A percentile compares a stretch with the other conserved stretches of the same genome.
Conservation (phyloP, 2,797 vertebrate species). For the Chrysocyon brachyurus region DNA sequence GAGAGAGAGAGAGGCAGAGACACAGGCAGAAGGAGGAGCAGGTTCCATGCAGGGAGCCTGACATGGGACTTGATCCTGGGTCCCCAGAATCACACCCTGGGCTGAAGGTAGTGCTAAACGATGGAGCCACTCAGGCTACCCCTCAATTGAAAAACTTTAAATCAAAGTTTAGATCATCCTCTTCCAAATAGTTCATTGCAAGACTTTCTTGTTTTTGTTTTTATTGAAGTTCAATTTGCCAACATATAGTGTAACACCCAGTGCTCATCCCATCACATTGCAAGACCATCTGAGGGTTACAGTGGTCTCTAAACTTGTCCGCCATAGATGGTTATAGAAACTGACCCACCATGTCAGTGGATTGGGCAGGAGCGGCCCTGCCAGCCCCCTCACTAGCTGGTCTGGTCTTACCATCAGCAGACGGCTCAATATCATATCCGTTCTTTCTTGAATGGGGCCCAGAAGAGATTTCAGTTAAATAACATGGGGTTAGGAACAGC, state of each 20-base stretch:
- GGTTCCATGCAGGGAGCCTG: too few species aligned
- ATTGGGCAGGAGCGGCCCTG: background rate
- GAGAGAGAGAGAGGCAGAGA: too few species aligned
- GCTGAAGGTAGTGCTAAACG: too few species aligned
- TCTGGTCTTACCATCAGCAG: background rate
- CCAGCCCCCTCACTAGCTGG: background rate
- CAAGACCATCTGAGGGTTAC: background rate
- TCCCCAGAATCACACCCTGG: too few species aligned
- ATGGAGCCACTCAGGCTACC: too few species aligned
- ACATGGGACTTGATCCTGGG: too few species aligned
- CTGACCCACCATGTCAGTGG: background rate
- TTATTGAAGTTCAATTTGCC: too few species aligned
- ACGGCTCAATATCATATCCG: background rate
- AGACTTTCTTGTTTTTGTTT: background rate
- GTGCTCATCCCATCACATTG: background rate
- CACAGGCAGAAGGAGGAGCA: too few species aligned
- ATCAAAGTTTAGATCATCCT: background rate
- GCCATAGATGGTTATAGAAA: background rate
- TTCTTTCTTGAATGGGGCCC: background rate
- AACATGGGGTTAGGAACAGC: background rate
- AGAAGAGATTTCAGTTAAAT: background rate
- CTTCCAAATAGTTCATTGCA: background rate
- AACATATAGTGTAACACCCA: too few species aligned
- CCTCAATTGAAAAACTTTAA: background rate
- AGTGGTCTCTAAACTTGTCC: background rate